Evolutionary conservation across 2,888 invertebrate genomes (phyloP).

Genomic region (Drosophila imparisetae): DNA sequence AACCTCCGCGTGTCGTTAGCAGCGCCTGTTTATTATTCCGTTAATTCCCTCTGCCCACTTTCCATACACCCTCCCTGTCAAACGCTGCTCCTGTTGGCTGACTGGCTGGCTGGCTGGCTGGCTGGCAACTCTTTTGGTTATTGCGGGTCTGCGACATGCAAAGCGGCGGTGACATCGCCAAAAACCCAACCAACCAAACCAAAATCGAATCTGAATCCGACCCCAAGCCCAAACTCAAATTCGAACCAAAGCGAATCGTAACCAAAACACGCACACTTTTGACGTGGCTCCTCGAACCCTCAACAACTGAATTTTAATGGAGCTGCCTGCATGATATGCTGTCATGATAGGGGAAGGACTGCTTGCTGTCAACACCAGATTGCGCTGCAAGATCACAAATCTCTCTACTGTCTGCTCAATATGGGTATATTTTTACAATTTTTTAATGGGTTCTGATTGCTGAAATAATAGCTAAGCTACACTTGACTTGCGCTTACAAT

Average conservation of each 20-base stretch:
- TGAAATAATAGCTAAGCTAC: neutral
- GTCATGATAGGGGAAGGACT: constrained; percentile 8
- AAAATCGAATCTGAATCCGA: constrained; percentile 15
- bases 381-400: constrained; percentile 7
- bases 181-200: constrained; percentile 44
- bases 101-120: neutral
- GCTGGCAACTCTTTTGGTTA: constrained; percentile 50
- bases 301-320: constrained; percentile 56
- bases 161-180: constrained; percentile 80
- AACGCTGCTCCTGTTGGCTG: neutral
- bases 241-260: constrained; percentile 38
- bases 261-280: constrained; percentile 57
- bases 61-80: constrained; percentile 5
- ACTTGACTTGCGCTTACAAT: neutral
- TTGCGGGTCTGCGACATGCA: constrained; percentile 73
- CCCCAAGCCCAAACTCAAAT: constrained; percentile 5
- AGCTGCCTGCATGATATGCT: constrained; percentile 12
- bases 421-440: constrained; percentile 6
- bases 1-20: constrained; percentile 80
- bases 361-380: constrained; percentile 12
- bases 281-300: constrained; percentile 48
- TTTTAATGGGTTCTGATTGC: constrained; percentile 5
- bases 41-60: constrained; percentile 64
- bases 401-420: neutral
- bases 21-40: constrained; percentile 82